Percentiles rank a stretch among this genome's conserved stretches.
Evolutionary conservation across 1,140 invertebrate genomes (phyloP).

Genomic region (Drosophila setifemur): DNA sequence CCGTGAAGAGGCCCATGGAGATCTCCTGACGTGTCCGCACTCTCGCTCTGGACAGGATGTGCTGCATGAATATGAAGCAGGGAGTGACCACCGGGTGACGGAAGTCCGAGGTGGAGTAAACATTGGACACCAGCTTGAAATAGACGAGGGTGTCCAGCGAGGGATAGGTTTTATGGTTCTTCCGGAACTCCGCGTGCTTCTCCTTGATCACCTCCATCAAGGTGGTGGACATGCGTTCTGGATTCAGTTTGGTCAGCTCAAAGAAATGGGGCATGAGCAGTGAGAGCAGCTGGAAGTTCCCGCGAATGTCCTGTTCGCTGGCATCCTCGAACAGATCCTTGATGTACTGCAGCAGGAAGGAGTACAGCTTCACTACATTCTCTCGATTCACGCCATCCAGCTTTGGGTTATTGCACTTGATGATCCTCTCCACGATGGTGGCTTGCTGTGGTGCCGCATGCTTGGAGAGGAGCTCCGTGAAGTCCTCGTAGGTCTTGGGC

Average conservation of each 20-base stretch:
- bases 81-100: constrained; percentile 93
- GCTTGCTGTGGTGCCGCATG: constrained; percentile 87
- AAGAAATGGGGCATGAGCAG: constrained; percentile 88
- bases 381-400: constrained; percentile 89
- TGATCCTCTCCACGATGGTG: constrained; percentile 90
- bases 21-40: constrained; percentile 87
- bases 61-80: constrained; percentile 90
- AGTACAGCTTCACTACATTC: constrained; percentile 88
- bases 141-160: constrained; percentile 89
- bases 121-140: constrained; percentile 89
- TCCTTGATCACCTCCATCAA: constrained; percentile 88
- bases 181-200: constrained; percentile 87
- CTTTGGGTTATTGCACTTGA: constrained; percentile 93
- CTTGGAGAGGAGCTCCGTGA: constrained; percentile 86
- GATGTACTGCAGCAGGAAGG: constrained; percentile 89
- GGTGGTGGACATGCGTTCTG: constrained; percentile 86
- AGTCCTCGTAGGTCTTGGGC: constrained; percentile 87
- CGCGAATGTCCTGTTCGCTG: constrained; percentile 82
- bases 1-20: constrained; percentile 90
- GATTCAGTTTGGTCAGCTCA: constrained; percentile 88
- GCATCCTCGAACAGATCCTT: constrained; percentile 85
- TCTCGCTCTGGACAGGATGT: constrained; percentile 87
- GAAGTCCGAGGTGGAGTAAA: constrained; percentile 95
- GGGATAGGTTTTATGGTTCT: constrained; percentile 86
- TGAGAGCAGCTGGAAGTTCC: constrained; percentile 86